Percentiles rank a stretch among this genome's conserved stretches.
These are phyloP conservation scores for Catostylus mosaicus DNA, from an alignment of 30 jellyfish, hydroid and myxozoan genomes.

Conservation along the genomic window DNA sequence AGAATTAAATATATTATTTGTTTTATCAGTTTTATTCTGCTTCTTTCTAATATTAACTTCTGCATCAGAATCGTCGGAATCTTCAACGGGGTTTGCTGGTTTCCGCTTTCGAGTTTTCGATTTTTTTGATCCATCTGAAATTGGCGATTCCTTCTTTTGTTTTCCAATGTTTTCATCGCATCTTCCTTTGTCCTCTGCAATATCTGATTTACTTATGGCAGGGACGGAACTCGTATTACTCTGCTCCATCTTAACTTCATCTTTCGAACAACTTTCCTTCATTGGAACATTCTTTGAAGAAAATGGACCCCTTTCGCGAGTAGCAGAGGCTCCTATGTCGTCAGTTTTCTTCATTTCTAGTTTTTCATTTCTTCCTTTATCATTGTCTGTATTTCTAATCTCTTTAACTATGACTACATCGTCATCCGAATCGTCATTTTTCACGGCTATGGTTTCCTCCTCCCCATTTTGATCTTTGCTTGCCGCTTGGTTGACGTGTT, in stretches of 20 bases:
- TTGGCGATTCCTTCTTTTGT: constrained; percentile 30
- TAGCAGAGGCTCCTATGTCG: neutral
- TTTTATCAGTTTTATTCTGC: neutral
- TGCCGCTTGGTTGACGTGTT: constrained; percentile 52
- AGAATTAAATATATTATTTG: neutral
- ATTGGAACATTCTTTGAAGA: neutral
- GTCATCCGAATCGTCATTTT: constrained; percentile 54
- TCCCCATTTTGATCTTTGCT: constrained; percentile 32
- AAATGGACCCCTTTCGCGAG: neutral
- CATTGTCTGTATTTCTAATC: neutral
- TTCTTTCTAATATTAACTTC: constrained; percentile 25
- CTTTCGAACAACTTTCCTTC: neutral
- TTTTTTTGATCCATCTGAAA: constrained; percentile 44
- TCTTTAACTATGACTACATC: constrained; percentile 44
- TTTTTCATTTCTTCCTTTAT: neutral
- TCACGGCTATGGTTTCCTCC: neutral
- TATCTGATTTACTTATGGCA: neutral
- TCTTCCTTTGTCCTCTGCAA: neutral
- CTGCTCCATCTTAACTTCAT: neutral
- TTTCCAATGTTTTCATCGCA: neutral
- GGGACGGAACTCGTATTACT: neutral
- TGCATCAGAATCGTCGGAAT: constrained; percentile 53
- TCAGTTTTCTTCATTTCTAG: neutral
- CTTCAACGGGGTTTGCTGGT: constrained; percentile 6
- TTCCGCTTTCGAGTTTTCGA: constrained; percentile 45